Evolutionary conservation across 2,113 vertebrate species (phyloP), one percentile per base, ranked within the genome.

Genomic region (Tapirus terrestris): DNA sequence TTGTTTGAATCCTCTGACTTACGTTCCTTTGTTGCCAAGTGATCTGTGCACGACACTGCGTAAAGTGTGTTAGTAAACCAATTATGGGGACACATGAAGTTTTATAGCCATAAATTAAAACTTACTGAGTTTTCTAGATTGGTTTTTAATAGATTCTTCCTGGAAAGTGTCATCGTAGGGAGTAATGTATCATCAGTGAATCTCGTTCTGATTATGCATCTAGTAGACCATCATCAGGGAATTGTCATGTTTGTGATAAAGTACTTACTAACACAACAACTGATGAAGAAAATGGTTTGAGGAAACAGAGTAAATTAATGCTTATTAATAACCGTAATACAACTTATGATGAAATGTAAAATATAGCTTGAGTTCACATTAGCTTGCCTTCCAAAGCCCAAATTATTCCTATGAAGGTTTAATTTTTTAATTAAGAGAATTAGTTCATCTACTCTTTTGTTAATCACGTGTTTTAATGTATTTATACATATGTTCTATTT

Each of bases 281-380:
- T 2, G 75, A 98, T 97, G 84, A 98, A 92, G 97, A 94, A 96
- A 98, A 95, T 97, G 58, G 86, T 81, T 97, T 94, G 84, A 98
- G 89, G 92, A 98, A 98, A 96, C 70, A 94, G 97, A 97, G 72
- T 70, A 92, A 98, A 97, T 97, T 97, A 97, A 72, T 98, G 67
- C 95, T 98, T 98, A 98, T 98, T 98, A 98, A 98, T 98, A 98
- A 96, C 51, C 4, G 91, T 91, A 97, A 60, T 77, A 95, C 23
- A 94, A 68, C 68, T 97, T 97, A 90, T 94, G 91, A 97, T 97
- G 77, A 65, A 95, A 96, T 97, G 16, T 93, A 96, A 98, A 98
- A 83, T 73, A 91, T 21, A 94, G 88, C 89, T 90, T 97, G 43
- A 86, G 83, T 96, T 95, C 9, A 61, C 17, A 85, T 89, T 81